Conservation (phyloP, 2,888 invertebrate genomes). For the Galeopsomyia nigrocyanea region DNA sequence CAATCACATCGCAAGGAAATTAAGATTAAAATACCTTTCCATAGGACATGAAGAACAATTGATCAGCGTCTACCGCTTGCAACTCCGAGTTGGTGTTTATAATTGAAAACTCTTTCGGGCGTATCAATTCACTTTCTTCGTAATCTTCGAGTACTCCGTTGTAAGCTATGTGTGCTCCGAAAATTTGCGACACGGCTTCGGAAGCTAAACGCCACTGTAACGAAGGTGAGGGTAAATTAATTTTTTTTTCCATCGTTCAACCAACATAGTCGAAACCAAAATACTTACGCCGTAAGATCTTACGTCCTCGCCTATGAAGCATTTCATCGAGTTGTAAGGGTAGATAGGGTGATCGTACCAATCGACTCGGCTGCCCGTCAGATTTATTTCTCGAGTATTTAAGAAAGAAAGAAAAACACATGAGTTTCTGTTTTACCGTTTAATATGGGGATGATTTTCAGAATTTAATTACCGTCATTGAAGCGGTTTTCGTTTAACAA, state of each 20-base stretch:
- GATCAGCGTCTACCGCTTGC: neutral
- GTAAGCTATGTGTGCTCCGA: neutral
- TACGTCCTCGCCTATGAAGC: neutral
- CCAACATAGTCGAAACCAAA: neutral
- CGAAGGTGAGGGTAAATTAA: too few species aligned
- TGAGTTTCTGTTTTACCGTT: neutral
- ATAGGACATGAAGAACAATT: neutral
- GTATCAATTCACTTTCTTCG: too few species aligned
- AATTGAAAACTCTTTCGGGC: neutral
- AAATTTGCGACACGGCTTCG: neutral
- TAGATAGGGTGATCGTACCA: constrained; percentile 9
- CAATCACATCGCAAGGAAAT: neutral
- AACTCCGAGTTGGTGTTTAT: neutral
- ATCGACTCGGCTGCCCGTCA: neutral
- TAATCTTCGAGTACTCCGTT: constrained; percentile 9
- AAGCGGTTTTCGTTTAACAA: neutral
- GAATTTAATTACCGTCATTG: neutral
- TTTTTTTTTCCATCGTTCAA: neutral
- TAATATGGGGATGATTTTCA: too few species aligned
- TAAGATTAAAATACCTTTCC: neutral
- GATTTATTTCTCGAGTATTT: too few species aligned
- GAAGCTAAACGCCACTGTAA: neutral
- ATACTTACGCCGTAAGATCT: neutral
- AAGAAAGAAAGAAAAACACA: neutral
- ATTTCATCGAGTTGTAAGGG: neutral